phyloP scores from a whole-genome alignment of 2,888 invertebrate species.

The Muschampia plurimacula region DNA sequence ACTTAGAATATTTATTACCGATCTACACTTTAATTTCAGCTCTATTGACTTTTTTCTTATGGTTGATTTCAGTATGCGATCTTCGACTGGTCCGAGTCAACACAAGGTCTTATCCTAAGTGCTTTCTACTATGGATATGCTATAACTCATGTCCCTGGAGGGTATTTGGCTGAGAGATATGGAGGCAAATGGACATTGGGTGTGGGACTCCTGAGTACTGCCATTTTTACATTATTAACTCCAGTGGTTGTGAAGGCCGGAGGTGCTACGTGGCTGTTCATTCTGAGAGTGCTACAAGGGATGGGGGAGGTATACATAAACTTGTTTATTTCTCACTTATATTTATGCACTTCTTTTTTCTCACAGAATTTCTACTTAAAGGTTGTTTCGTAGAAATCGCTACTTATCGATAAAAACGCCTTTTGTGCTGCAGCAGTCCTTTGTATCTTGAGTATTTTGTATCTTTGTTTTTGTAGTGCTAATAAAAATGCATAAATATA shows the following conservation, averaged over 20 bases:
- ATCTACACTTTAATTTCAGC: neutral
- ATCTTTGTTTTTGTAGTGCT: no score
- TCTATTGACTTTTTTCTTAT: neutral
- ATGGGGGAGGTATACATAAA: conserved; percentile 88
- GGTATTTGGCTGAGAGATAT: conserved; percentile 91
- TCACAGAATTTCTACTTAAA: no score
- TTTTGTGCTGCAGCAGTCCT: no score
- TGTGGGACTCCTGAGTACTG: conserved; percentile 92
- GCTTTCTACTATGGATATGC: conserved; percentile 95
- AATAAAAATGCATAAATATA: no score
- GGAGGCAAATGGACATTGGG: conserved; percentile 95
- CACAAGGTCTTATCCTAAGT: conserved; percentile 91
- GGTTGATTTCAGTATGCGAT: conserved; percentile 71
- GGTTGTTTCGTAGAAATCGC: no score
- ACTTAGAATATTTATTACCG: neutral
- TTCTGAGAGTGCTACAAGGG: conserved; percentile 89
- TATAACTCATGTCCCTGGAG: conserved; percentile 94
- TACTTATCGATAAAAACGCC: no score
- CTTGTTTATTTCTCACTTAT: neutral
- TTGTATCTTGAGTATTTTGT: no score
- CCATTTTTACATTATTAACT: conserved; percentile 92
- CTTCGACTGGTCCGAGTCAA: conserved; percentile 90
- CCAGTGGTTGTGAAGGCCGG: conserved; percentile 89
- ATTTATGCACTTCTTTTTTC: no score
- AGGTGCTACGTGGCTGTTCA: conserved; percentile 85